Base-by-base conservation (phyloP, 1,140 invertebrate species). In the Phenacoccus solenopsis region DNA sequence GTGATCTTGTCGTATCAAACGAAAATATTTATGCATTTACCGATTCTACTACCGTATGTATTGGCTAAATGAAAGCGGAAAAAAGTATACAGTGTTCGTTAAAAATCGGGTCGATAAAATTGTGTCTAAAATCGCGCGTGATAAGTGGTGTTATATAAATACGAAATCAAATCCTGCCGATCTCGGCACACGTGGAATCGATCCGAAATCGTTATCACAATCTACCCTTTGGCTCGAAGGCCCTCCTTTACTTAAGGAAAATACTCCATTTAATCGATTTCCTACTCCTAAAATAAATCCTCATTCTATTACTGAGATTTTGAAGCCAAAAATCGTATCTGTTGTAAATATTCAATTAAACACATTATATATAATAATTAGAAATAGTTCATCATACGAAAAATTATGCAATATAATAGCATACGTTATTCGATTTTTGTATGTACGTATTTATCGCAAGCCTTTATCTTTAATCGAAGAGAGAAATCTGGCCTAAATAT, bases 31-130 rank as follows among this genome's bases (percentile, higher is more conserved):
- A 10, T 20, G 70, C 72, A 13, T 77, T 76, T 75, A 71, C 74
- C 7, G 76, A 78, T 71, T 77, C 76, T 1, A 73, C 75, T 35
- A 74, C 78, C 1, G 73, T 74, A 0, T 70, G 12, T 74, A 73
- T 7, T 78, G 77, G 77, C 67, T 79, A 16, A 71, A 75, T 68
- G 75, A 68, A 21, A 71, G 72, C 0, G 56, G 72, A 24, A 71
- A 25, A 21, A 71, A 67, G 61, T 77, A 75, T 76, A 75, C 76
- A 49, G 75, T 67, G 20, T 67, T 67, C 25, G 28, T 67, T 7
- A 3, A 25, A 12, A 67, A 67, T 67, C 64, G 64, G 3, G 64
- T 67, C 10, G 7, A 16, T 7, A 27, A 25, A 27, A 67, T 67
- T 67, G 16, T 13, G 9, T 5, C 7, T 4, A 22, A 5, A 10